Percentiles rank a stretch among this genome's conserved stretches.
phyloP scores from a whole-genome alignment of 2,888 invertebrate genomes.

The Agrotis ipsilon region DNA sequence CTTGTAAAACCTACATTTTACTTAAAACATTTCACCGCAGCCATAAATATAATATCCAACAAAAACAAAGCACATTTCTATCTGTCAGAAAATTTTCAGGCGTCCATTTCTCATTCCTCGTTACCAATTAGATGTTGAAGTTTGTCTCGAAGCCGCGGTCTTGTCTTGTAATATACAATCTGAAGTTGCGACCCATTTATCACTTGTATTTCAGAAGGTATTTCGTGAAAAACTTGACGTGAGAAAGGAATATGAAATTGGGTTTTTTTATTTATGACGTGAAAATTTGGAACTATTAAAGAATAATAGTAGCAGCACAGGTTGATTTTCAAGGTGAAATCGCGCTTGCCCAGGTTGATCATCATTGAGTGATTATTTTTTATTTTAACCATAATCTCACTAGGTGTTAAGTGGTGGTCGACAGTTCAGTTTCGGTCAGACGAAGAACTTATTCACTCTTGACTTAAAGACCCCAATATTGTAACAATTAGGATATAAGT shows the following conservation, averaged over 20 bases:
- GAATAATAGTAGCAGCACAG: neutral
- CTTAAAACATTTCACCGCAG: neutral
- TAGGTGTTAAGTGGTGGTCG: too few species aligned
- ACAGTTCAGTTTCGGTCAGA: too few species aligned
- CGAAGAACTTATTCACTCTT: too few species aligned
- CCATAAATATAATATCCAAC: constrained; percentile 10
- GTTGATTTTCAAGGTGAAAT: too few species aligned
- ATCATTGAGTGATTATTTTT: too few species aligned
- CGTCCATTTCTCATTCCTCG: constrained; percentile 61
- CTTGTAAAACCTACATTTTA: neutral
- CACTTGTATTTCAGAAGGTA: constrained; percentile 45
- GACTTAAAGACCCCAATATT: too few species aligned
- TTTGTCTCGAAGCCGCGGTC: constrained; percentile 58
- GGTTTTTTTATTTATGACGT: neutral
- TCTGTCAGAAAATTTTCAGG: constrained; percentile 52
- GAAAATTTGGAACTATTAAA: neutral
- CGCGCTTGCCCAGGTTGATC: too few species aligned
- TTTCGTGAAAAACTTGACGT: constrained; percentile 10
- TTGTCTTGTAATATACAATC: constrained; percentile 59
- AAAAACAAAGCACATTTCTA: constrained; percentile 50
- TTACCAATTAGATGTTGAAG: constrained; percentile 63
- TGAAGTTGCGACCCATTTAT: constrained; percentile 58
- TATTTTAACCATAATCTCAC: too few species aligned
- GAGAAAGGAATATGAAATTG: constrained; percentile 2
- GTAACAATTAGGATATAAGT: too few species aligned